Evolutionary conservation across 2,888 invertebrate genomes (phyloP), one percentile per base, ranked within the genome.

Genomic region (Trissolcus brochymenae): DNA sequence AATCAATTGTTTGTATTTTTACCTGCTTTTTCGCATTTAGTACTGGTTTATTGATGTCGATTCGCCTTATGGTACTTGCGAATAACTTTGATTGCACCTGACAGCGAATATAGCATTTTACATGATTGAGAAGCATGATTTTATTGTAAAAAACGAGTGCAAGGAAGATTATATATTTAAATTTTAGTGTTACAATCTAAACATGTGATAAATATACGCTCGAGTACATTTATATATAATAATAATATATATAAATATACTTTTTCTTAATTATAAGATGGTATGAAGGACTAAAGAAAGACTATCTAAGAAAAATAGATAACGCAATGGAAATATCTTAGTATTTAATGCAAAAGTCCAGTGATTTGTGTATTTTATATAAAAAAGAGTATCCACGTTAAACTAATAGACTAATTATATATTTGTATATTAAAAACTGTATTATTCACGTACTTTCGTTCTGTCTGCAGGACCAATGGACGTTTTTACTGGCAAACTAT

Each of bases 181-280:
- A 78, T 54, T 70, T 79, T 80, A 80, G 80, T 65, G 76, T 80
- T 79, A 81, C 76, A 78, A 82, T 82, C 81, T 79, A 81, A 83
- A 84, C 82, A 82, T 84, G 84, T 84, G 84, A 84, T 84, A 84
- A 82, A 65, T 77, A 79, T 72, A 80, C 78, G 79, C 79, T 79
- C 76, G 79, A 80, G 73, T 72, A 62, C 60, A 75, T 67, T 76
- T 78, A 73, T 66, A 29, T 79, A 64, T 78, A 73, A 73, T 62
- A 51, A 79, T n/a, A n/a, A 61, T 62, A 74, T 80, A 80, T 75
- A 72, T 60, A 53, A 79, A 59, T 70, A 76, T 79, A 80, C 81
- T 75, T 80, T 75, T 82, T 74, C 80, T 54, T 78, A 74, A 76
- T 41, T 79, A 50, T 82, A 81, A 80, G 70, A 55, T 70, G 72